phyloP scores from a whole-genome alignment of 2,113 vertebrate genomes.

The Megaceryle torquata region DNA sequence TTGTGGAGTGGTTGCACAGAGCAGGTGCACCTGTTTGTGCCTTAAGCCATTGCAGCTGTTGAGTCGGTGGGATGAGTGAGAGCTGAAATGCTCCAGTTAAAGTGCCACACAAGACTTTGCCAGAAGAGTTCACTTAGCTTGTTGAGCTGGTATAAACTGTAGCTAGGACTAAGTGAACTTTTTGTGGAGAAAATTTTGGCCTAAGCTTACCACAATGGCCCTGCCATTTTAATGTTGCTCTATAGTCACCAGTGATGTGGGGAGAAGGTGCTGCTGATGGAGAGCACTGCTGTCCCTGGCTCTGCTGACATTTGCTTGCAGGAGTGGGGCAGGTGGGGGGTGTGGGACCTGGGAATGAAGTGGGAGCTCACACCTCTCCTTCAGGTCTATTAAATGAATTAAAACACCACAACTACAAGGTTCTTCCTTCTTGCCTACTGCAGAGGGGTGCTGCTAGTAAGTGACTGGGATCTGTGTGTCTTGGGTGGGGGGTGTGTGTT shows the following conservation, averaged over 20 bases:
- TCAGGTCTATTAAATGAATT: background rate
- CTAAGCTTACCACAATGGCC: background rate
- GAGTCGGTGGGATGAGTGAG: background rate
- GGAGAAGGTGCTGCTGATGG: background rate
- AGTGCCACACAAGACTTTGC: background rate
- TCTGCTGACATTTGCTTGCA: background rate
- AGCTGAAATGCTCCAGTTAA: background rate
- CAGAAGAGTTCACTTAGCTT: background rate
- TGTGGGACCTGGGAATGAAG: background rate
- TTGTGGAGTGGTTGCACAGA: background rate
- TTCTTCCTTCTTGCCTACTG: fast-evolving
- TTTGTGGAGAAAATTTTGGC: background rate
- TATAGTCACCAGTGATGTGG: background rate
- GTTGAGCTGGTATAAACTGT: background rate
- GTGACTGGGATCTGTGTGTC: background rate
- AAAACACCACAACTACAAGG: fast-evolving
- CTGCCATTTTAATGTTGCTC: background rate
- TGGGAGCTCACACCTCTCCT: background rate
- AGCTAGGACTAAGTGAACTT: background rate
- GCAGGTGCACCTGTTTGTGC: background rate
- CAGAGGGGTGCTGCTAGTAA: background rate
- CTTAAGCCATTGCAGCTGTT: background rate
- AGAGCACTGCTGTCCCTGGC: too few species aligned
- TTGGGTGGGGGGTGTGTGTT: too few species aligned
- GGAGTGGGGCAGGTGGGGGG: background rate